These are phyloP conservation scores for Caradrina kadenii DNA, from an alignment of 2,888 invertebrate genomes.

Conservation along the genomic window DNA sequence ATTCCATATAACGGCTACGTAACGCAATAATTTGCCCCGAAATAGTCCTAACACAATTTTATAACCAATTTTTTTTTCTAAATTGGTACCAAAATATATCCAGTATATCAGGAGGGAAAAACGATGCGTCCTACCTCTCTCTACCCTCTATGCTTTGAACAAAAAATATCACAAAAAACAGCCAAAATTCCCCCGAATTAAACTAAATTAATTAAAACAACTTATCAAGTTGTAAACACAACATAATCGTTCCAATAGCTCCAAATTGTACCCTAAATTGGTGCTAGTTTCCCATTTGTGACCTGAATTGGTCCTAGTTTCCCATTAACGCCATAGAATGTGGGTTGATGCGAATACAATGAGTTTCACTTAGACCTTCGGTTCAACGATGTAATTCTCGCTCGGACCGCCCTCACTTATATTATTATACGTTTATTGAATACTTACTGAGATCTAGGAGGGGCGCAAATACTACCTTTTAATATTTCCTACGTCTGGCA, in stretches of 20 bases:
- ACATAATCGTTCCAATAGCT: not conserved
- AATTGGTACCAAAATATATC: no score
- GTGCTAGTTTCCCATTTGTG: slow-evolving; percentile 1
- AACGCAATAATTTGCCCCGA: no score
- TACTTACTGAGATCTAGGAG: slow-evolving; percentile 1
- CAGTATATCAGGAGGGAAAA: no score
- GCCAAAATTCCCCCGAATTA: not conserved
- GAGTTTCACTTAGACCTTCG: slow-evolving; percentile 45
- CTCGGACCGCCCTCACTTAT: not conserved
- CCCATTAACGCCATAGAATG: slow-evolving; percentile 15
- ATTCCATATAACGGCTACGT: no score
- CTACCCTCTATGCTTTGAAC: no score
- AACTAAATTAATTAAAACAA: slow-evolving; percentile 2
- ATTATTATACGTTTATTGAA: slow-evolving; percentile 12
- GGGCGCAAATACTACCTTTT: not conserved
- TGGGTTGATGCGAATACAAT: slow-evolving; percentile 47
- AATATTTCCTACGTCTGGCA: no score
- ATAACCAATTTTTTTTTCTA: no score
- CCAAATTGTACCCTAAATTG: slow-evolving; percentile 11
- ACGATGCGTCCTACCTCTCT: no score
- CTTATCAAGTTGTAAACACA: not conserved
- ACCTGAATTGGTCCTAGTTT: slow-evolving; percentile 15
- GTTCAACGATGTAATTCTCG: slow-evolving; percentile 24
- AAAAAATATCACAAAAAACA: not conserved
- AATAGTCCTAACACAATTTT: no score